Base-by-base conservation (phyloP, 2,113 vertebrate genomes). In the Serinus canaria region DNA sequence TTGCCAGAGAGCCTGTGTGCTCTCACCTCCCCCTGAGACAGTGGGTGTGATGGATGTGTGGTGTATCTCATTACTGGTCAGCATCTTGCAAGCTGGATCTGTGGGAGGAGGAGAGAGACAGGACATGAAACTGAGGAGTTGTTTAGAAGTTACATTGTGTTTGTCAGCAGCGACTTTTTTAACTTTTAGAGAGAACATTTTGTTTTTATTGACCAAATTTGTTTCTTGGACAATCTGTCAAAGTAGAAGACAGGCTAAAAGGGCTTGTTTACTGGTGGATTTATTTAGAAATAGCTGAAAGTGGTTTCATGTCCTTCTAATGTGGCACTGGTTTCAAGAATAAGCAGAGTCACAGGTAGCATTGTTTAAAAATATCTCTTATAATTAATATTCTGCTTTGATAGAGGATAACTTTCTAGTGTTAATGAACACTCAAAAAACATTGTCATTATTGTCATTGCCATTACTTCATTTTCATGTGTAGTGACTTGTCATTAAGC, bases 131-230 rank as follows among this genome's bases (percentile, higher is more conserved):
- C 44, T 19, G 47, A 39, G 30, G 53, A 63, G 44, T 10, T 59
- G 30, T 83, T 96, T 77, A 49, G 35, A 50, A 87, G 83, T 81
- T 88, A 44, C 18, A 44, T 30, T 68, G 44, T 88, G 47, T 52
- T 94, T 49, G 50, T 67, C 30, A 6, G 15, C 44, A 68, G 28
- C 77, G 72, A 77, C 50, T 90, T 87, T 67, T 93, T 74, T 68
- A 80, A 83, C 47, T 97, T 92, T 67, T 41, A 31, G 60, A 89
- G 88, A 85, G 82, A 93, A 82, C 80, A 82, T 92, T 67, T 89
- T 66, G 49, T 28, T 95, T 95, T 85, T 90, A 37, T 81, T 92
- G 90, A 88, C 80, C 28, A 74, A 72, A 53, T 83, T 64, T 77
- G 4, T 83, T 44, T 86, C 60, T 96, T 52, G 27, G 64, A 77